Base-by-base conservation (phyloP, 1,140 invertebrate genomes). In the Camponotus vicinus region DNA sequence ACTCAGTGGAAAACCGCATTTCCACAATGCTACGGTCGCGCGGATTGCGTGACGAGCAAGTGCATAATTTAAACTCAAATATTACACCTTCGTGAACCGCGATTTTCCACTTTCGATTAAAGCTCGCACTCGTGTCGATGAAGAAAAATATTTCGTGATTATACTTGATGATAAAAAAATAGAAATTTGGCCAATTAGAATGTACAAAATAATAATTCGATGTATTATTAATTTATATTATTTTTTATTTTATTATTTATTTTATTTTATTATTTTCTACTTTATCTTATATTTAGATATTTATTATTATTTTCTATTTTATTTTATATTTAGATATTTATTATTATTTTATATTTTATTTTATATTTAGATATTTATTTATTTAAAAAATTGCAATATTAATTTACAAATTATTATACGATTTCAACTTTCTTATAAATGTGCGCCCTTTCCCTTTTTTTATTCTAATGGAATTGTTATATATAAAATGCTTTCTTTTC, bases 1-100 rank as follows among this genome's bases (percentile, higher is more conserved):
- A 87, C 80, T 91, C 90, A 89, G 64, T 57, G 64, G 82, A 59
- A 78, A 69, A 27, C 57, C 64, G 40, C 67, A 77, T 73, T 88
- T 86, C 59, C 55, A 34, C 80, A 66, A 45, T 59, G 27, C 57
- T 27, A 66, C 18, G 76, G 63, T 76, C 80, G 71, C 18, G 7
- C 66, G n/a, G 8, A n/a, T 85, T 37, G 63, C 45, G 73, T 34
- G 21, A 21, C 34, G 11, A 18, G 13, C 59, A 34, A 34, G 78
- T 57, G 73, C 75, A 77, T 85, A 78, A 77, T 85, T 78, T 85
- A 77, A 85, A 85, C 40, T 55, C 27, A 61, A 73, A 73, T 63
- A 70, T 83, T 40, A 7, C 57, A 45, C 32, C 13, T 75, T 34
- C 27, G 5, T 13, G 21, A 4, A 40, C 49, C 13, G 40, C 34